Conservation (phyloP, 2,113 vertebrate species). For the Pyxicephalus adspersus region DNA sequence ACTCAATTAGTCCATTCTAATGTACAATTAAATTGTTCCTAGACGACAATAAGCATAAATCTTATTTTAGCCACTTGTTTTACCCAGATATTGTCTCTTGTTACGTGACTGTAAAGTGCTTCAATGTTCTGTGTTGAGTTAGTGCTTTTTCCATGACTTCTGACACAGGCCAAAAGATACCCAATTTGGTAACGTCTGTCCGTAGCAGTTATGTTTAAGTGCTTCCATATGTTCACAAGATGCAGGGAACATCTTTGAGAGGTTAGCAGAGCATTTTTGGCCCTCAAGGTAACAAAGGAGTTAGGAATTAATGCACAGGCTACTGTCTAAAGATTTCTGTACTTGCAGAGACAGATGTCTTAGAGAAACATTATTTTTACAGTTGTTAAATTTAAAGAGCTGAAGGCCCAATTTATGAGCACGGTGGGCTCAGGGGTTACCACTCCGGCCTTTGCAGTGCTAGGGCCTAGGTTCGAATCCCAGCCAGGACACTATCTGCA, state of each 20-base stretch:
- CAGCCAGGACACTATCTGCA: too few species aligned
- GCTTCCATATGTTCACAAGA: slow-evolving; percentile 11
- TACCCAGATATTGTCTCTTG: neutral
- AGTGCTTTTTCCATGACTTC: neutral
- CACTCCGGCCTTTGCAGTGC: too few species aligned
- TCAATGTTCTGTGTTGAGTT: neutral
- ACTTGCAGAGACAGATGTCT: too few species aligned
- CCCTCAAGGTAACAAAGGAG: slow-evolving; percentile 40
- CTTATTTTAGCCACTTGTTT: neutral
- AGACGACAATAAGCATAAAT: neutral
- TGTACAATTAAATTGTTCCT: too few species aligned
- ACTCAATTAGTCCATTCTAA: too few species aligned
- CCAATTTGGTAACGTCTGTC: neutral
- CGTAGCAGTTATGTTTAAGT: slow-evolving; percentile 4
- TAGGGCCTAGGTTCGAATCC: too few species aligned
- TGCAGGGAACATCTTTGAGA: slow-evolving; percentile 27
- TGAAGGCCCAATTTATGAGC: neutral
- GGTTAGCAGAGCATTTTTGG: neutral
- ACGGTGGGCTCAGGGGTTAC: too few species aligned
- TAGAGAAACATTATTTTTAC: too few species aligned
- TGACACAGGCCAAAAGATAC: slow-evolving; percentile 13
- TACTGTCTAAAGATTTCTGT: neutral
- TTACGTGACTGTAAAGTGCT: neutral
- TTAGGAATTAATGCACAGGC: neutral
- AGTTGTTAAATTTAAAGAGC: too few species aligned